Conservation (phyloP, 2,797 vertebrate species). For the Odontamblyopus rebecca region DNA sequence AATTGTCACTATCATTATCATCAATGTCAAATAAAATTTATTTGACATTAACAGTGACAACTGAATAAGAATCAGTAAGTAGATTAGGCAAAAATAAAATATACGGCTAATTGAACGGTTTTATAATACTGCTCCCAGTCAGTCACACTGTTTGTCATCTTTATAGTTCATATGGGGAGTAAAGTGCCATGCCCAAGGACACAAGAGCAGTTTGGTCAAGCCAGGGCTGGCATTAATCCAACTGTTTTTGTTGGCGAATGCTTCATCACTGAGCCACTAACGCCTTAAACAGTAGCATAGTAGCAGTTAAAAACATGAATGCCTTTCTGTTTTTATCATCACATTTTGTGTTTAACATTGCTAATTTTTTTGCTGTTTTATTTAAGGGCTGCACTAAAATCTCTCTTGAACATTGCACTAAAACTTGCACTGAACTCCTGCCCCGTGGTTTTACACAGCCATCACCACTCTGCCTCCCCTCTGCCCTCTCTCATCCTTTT, state of each 20-base stretch:
- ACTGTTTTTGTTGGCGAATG: not conserved
- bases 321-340: not conserved
- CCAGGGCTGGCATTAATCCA: not conserved
- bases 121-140: not conserved
- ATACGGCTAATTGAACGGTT: not conserved
- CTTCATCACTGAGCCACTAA: not conserved
- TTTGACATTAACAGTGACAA: no score
- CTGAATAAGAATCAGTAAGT: no score
- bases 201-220: not conserved
- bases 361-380: not conserved
- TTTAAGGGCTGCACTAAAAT: not conserved
- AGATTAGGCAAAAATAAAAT: no score
- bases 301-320: not conserved
- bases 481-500: constrained; percentile 21
- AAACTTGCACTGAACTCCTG: not conserved
- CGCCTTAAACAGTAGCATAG: no score
- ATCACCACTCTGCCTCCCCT: not conserved
- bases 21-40: no score
- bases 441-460: constrained; percentile 9
- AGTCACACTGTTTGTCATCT: not conserved
- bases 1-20: no score
- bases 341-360: no score
- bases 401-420: not conserved
- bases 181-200: not conserved
- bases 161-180: not conserved